phyloP scores from a whole-genome alignment of 2,113 vertebrate species.

The Nothobranchius furzeri region DNA sequence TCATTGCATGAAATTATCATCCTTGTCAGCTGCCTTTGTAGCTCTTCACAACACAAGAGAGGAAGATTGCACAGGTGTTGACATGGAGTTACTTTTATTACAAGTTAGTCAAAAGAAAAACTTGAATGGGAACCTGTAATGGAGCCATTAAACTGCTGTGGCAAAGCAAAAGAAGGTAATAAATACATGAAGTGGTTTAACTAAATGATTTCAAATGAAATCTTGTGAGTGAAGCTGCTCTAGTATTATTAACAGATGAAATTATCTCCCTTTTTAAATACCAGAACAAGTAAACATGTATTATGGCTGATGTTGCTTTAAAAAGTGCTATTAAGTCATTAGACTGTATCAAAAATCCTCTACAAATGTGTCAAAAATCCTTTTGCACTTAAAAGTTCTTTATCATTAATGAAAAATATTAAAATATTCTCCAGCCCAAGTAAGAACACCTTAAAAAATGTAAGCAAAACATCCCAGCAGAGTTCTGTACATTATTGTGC shows the following conservation, averaged over 20 bases:
- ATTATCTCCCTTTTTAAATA: slow-evolving; percentile 28
- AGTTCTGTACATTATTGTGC: slow-evolving; percentile 82
- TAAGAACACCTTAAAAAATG: slow-evolving; percentile 6
- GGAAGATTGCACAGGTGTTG: slow-evolving; percentile 18
- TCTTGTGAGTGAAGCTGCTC: slow-evolving; percentile 10
- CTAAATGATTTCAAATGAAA: slow-evolving; percentile 19
- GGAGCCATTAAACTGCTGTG: slow-evolving; percentile 9
- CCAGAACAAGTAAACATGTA: slow-evolving; percentile 7
- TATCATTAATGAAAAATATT: slow-evolving; percentile 19
- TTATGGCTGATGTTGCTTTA: slow-evolving; percentile 15
- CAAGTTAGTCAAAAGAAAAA: slow-evolving; percentile 33
- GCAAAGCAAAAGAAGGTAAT: slow-evolving; percentile 30
- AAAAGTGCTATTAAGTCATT: slow-evolving; percentile 55
- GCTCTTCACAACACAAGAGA: slow-evolving; percentile 2
- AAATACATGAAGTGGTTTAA: slow-evolving; percentile 38
- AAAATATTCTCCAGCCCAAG: slow-evolving; percentile 26
- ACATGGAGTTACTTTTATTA: slow-evolving; percentile 62
- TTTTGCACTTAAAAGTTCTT: slow-evolving; percentile 11
- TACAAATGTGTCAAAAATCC: slow-evolving; percentile 21
- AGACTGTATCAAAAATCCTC: slow-evolving; percentile 30
- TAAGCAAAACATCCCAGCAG: slow-evolving; percentile 73
- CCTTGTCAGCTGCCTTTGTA: background rate
- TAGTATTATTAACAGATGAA: slow-evolving; percentile 12
- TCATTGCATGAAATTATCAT: slow-evolving; percentile 9
- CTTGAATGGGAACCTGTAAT: slow-evolving; percentile 19